phyloP scores from a whole-genome alignment of 2,888 invertebrate species.

The Agrotis segetum region DNA sequence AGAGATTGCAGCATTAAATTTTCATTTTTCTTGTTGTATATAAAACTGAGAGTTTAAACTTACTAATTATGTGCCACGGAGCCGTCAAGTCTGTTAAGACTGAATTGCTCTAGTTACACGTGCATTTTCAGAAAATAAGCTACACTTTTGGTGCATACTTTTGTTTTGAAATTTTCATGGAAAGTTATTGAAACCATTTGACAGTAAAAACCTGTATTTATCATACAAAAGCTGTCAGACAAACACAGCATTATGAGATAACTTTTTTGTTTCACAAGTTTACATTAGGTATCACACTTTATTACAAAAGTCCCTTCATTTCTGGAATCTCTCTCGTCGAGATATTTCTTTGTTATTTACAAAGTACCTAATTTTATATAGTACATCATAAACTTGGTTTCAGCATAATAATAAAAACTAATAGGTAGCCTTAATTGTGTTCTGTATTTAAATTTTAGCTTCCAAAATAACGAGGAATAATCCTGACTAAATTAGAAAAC shows the following conservation, averaged over 20 bases:
- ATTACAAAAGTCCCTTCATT: not conserved
- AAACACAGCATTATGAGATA: not conserved
- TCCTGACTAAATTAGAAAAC: not conserved
- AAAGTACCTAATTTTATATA: no score
- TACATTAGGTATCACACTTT: no score
- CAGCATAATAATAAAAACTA: not conserved
- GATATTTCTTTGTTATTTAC: no score
- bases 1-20: not conserved
- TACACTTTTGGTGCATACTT: not conserved
- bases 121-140: not conserved
- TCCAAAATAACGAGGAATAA: not conserved
- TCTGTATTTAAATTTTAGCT: not conserved
- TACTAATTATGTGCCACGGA: not conserved
- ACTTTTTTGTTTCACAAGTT: not conserved
- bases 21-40: not conserved
- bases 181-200: not conserved
- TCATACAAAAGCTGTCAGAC: not conserved
- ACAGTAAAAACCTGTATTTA: not conserved
- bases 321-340: no score
- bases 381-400: not conserved
- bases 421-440: not conserved
- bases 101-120: not conserved
- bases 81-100: not conserved
- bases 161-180: not conserved
- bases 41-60: not conserved